Evolutionary conservation across 2,113 vertebrate genomes (phyloP).

Genomic region (Cynoglossus semilaevis): DNA sequence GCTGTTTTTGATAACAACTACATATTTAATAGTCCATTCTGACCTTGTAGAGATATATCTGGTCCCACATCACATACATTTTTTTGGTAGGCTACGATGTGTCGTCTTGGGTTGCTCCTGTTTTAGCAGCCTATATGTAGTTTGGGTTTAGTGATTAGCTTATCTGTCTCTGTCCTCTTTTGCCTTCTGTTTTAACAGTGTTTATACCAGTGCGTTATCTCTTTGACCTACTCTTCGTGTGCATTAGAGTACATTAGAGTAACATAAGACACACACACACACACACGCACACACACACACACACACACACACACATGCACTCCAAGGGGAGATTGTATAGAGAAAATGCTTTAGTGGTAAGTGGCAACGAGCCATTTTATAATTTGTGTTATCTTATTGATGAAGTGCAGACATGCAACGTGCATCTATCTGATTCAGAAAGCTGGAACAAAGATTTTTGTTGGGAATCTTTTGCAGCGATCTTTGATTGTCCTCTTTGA

Average conservation of each 20-base stretch:
- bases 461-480: slow-evolving; percentile 27
- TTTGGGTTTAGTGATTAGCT: slow-evolving; percentile 61
- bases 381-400: slow-evolving; percentile 45
- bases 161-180: slow-evolving; percentile 63
- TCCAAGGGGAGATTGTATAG: slow-evolving; percentile 6
- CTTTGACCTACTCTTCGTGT: slow-evolving; percentile 55
- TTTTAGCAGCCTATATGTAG: slow-evolving; percentile 35
- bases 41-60: not conserved
- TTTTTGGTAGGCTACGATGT: not conserved
- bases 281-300: not conserved
- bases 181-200: slow-evolving; percentile 37
- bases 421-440: slow-evolving; percentile 47
- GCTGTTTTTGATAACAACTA: too few species aligned
- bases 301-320: slow-evolving; percentile 1
- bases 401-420: slow-evolving; percentile 39
- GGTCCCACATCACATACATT: not conserved
- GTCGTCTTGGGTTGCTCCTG: slow-evolving; percentile 16
- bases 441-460: slow-evolving; percentile 11
- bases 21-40: not conserved
- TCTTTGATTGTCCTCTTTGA: slow-evolving; percentile 12
- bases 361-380: slow-evolving; percentile 34
- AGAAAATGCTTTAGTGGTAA: slow-evolving; percentile 25
- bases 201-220: slow-evolving; percentile 71
- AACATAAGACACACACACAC: too few species aligned
- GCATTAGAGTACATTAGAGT: not conserved